Evolutionary conservation across 1,140 invertebrate genomes (phyloP), one percentile per base, ranked within the genome.

Genomic region (Bombus waltoni): DNA sequence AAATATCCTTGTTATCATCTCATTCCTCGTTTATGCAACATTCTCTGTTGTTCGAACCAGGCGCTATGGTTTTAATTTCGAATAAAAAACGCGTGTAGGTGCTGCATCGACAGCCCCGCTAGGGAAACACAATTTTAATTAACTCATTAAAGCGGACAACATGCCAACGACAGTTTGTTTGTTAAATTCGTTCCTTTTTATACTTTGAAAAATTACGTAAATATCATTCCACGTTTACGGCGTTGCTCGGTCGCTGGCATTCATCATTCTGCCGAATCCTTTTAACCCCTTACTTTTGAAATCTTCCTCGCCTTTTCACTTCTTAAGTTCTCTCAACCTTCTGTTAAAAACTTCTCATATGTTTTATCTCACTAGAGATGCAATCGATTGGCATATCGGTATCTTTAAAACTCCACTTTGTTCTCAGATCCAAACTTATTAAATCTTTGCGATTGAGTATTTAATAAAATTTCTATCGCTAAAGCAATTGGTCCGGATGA

Each of bases 51-150:
- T 25, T 42, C 42, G 81, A 47, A 65, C 40, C 42, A 35, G 5
- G 59, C 68, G 40, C 6, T 47, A 42, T 44, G 62, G 53, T 53
- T 83, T 77, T 83, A 83, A 83, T 83, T 78, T 77, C 8, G 18
- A 68, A 68, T 65, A 77, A 83, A 83, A 35, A 32, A 32, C 9
- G 13, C 18, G 38, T 9, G 40, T n/a, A 62, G 71, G 28, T 59
- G 28, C 38, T 32, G 22, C 35, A 77, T 68, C 44, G 70, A 35
- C 40, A 42, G 8, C 8, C 5, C 11, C 13, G 18, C 44, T 22
- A 28, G n/a, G 11, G 4, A 40, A 40, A 25, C 40, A 28, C 25
- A 9, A 78, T 70, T 83, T 83, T 77, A 83, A 83, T 83, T 83
- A 83, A 77, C 81, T 38, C 18, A 35, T 77, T 77, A 83, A 57